These are phyloP conservation scores for Opisthocomus hoazin DNA, from an alignment of 2,113 vertebrate genomes.

Conservation along the genomic window DNA sequence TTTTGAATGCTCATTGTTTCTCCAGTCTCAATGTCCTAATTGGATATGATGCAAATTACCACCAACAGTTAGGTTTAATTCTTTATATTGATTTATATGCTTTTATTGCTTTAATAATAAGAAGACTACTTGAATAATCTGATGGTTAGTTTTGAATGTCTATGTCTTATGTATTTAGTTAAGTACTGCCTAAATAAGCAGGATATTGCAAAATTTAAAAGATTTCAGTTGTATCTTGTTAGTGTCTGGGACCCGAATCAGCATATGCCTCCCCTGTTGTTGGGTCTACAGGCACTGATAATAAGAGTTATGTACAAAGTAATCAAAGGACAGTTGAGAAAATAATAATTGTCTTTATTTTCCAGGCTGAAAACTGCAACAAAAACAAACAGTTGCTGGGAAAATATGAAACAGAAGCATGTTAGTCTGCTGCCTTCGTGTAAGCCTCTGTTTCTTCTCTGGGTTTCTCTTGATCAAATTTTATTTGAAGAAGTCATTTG, in stretches of 20 bases:
- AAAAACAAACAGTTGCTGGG: not conserved
- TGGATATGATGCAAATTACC: not conserved
- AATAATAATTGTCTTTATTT: not conserved
- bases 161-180: not conserved
- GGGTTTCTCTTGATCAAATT: not conserved
- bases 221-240: not conserved
- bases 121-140: not conserved
- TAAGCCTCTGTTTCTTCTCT: not conserved
- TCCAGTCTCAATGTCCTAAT: not conserved
- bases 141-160: not conserved
- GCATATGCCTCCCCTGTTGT: not conserved
- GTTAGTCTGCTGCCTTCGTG: not conserved
- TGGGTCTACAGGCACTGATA: not conserved
- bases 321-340: not conserved
- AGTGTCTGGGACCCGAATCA: too few species aligned
- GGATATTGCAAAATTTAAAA: not conserved
- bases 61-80: not conserved
- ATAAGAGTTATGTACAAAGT: not conserved
- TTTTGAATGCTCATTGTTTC: not conserved
- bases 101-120: not conserved
- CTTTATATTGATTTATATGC: not conserved
- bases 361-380: not conserved
- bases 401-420: not conserved
- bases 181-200: not conserved
- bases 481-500: not conserved